Evolutionary conservation across 1,140 invertebrate species (phyloP), one percentile per base, ranked within the genome.

Genomic region (Drosophila yakuba): DNA sequence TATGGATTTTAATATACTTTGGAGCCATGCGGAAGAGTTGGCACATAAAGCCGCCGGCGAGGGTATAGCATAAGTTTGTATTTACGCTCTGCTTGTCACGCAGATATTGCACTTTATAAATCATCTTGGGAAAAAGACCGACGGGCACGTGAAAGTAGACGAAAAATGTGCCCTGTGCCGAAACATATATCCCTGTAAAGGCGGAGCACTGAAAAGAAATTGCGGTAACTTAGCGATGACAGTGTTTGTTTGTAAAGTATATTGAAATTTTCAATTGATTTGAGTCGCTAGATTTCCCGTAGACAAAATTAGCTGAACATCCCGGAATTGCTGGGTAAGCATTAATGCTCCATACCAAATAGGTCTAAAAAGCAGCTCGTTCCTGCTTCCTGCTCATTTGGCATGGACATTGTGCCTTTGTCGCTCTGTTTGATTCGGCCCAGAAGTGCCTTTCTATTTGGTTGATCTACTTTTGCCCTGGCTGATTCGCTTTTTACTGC

Each of bases 41-140:
- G 38, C 32, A 56, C 43, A 63, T 51, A 74, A 74, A 54, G 39
- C 51, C 39, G 38, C 38, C 17, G 41, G 64, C 28, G 28, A 35
- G 38, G 56, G 38, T 48, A 51, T 23, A 48, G 54, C 69, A 51
- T 61, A 63, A 79, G 82, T 88, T 79, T 82, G 75, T 73, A 73
- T 69, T 75, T 71, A 73, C 80, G 79, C 66, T 88, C 63, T 51
- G 71, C 38, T 66, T 58, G 79, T 58, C 60, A 62, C 79, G 35
- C 47, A 71, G 67, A 72, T 88, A 86, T 79, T 86, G 82, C 82
- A 86, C 82, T 88, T 88, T 83, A 86, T 86, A 82, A 75, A 83
- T 83, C 83, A 88, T 66, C 62, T 56, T 66, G 82, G 82, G 59
- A 36, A 6, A 75, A 36, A 36, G 60, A 39, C 44, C 35, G 15